These are phyloP conservation scores for Lepus townsendii DNA, from an alignment of 2,797 vertebrate genomes.

Conservation along the genomic window DNA sequence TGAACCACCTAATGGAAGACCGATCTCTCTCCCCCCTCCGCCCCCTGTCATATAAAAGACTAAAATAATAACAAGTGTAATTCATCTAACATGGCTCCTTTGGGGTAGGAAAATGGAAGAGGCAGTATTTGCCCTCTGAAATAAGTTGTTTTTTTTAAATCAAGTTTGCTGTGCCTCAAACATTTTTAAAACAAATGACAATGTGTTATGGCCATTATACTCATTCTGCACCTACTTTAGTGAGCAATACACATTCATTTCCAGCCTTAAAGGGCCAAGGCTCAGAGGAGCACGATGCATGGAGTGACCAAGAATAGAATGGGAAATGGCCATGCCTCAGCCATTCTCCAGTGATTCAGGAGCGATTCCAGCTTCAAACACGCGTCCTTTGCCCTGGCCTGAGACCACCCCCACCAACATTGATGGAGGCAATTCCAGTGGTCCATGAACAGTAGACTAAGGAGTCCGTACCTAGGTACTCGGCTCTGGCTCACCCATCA, in stretches of 20 bases:
- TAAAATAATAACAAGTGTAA: not conserved
- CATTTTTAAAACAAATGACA: slow-evolving; percentile 1
- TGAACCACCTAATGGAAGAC: too few species aligned
- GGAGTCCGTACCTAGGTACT: not conserved
- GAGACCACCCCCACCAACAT: not conserved
- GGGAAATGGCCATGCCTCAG: not conserved
- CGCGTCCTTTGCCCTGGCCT: not conserved
- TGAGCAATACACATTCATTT: not conserved
- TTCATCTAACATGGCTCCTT: not conserved
- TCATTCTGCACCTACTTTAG: not conserved
- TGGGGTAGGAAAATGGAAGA: not conserved
- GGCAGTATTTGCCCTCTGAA: not conserved
- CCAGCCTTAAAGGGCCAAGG: not conserved
- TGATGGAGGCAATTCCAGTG: not conserved
- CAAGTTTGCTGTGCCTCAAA: not conserved
- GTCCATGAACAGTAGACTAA: not conserved
- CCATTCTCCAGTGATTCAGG: not conserved
- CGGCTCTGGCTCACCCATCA: not conserved
- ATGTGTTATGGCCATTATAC: not conserved
- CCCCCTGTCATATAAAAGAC: too few species aligned
- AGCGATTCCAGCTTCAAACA: not conserved
- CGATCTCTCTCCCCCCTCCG: too few species aligned
- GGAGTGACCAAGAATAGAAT: not conserved
- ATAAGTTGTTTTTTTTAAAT: not conserved
- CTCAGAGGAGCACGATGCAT: not conserved